Evolutionary conservation across 2,797 vertebrate species (phyloP).

Genomic region (Masticophis lateralis): DNA sequence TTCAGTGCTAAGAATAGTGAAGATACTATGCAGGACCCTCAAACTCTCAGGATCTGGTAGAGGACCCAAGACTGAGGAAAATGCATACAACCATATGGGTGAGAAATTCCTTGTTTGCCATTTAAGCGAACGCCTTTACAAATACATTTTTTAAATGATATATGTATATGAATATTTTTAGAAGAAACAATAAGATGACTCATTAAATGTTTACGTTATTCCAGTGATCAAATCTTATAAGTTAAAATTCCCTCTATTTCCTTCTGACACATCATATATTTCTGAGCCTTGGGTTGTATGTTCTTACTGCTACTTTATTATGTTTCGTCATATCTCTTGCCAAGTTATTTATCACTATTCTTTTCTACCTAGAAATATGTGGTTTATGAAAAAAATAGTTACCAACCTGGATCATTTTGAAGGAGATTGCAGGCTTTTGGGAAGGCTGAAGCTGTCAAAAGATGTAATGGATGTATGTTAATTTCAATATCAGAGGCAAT

Average conservation of each 20-base stretch:
- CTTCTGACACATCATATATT: background rate
- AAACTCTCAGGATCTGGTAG: background rate
- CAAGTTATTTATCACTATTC: background rate
- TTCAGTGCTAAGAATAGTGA: background rate
- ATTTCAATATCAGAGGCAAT: background rate
- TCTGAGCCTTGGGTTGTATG: rapidly evolving
- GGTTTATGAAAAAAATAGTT: background rate
- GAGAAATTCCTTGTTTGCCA: background rate
- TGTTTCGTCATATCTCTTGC: conserved; percentile 1
- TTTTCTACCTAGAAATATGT: background rate
- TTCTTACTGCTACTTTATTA: background rate
- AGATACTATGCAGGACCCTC: background rate
- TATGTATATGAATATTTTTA: background rate
- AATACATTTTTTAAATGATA: background rate
- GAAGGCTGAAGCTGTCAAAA: background rate
- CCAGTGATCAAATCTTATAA: background rate
- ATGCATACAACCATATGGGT: background rate
- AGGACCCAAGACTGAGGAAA: background rate
- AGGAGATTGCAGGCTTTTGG: background rate
- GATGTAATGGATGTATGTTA: background rate
- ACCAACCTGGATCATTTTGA: background rate
- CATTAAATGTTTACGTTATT: background rate
- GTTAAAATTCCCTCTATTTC: background rate
- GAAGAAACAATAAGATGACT: background rate
- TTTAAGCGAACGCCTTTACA: background rate